Conservation (phyloP, 2,888 invertebrate genomes). For the Chymomyza amoena region DNA sequence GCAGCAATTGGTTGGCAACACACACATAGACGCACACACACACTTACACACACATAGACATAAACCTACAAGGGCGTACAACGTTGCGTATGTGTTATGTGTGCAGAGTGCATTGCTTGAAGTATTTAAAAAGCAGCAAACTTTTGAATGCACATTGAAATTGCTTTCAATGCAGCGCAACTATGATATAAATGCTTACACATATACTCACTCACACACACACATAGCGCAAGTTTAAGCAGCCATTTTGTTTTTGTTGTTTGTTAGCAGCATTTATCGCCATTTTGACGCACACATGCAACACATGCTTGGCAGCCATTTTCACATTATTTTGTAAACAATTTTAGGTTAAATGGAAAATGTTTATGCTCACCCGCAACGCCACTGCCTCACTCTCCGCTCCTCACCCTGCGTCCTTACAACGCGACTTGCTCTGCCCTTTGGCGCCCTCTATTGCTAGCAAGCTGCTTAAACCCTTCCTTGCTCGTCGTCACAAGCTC, state of each 20-base stretch:
- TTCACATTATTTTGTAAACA: conserved; percentile 73
- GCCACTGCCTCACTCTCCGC: conserved; percentile 18
- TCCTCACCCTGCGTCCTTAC: not conserved
- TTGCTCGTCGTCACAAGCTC: conserved; percentile 57
- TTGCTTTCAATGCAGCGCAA: conserved; percentile 8
- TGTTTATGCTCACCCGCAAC: conserved; percentile 51
- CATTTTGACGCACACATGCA: conserved; percentile 63
- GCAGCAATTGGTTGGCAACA: not conserved
- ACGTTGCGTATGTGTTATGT: not conserved
- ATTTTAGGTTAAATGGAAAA: conserved; percentile 71
- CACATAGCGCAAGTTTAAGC: not conserved
- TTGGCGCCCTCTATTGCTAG: not conserved
- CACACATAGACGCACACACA: too few species aligned
- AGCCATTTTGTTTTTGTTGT: conserved; percentile 40
- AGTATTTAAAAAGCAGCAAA: conserved; percentile 54
- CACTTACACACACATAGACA: too few species aligned
- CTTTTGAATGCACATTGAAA: conserved; percentile 29
- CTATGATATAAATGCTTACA: conserved; percentile 32
- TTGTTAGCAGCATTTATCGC: conserved; percentile 71
- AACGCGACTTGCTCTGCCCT: conserved; percentile 6
- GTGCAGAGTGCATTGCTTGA: conserved; percentile 25
- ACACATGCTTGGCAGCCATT: conserved; percentile 69
- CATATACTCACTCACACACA: not conserved
- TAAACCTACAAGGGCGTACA: too few species aligned
- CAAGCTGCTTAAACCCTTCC: conserved; percentile 22